Base-by-base conservation (phyloP, 2,888 invertebrate genomes). In the Cheilosia soror region DNA sequence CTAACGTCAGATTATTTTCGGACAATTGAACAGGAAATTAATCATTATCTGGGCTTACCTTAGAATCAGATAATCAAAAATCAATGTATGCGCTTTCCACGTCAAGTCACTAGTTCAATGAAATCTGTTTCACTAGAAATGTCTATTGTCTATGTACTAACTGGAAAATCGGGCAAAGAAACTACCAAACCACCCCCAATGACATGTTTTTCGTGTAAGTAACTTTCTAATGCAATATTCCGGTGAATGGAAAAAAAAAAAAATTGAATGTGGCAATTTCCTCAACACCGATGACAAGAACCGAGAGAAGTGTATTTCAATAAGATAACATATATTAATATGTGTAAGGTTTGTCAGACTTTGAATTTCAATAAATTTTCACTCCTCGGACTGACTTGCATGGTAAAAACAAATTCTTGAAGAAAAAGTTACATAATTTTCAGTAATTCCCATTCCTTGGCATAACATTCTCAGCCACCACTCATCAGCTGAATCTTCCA, bases 21-120 rank as follows among this genome's bases (percentile, higher is more conserved):
- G 63, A 47, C 66, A 72, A 60, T 55, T 72, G 33, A 63, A 57
- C 82, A 69, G 83, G 73, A 79, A 79, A 84, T 79, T 75, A 65
- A 79, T 69, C 49, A 65, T 40, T 84, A 49, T 65, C 29, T 33
- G 53, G 53, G n/a, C 31, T 80, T 55, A 58, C 65, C 63, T 6
- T 65, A 73, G 71, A 77, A 44, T 51, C 51, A 42, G 29, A 58
- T 15, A 42, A 66, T 66, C 40, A 73, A 55, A 75, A 79, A 71
- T 80, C 84, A 80, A 80, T 84, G 79, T 75, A 80, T 75, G 80
- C 33, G 58, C 84, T 65, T 80, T 84, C 65, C 65, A 66, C 75
- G 37, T 66, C 69, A 80, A 49, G 20, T 20, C 20, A 20, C 0
- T 69, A 44, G 51, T 37, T 51, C 20, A 63, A 9, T 49, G 57